These are phyloP conservation scores for Bujurquina vittata DNA, from an alignment of 2,113 vertebrate genomes.

Conservation along the genomic window DNA sequence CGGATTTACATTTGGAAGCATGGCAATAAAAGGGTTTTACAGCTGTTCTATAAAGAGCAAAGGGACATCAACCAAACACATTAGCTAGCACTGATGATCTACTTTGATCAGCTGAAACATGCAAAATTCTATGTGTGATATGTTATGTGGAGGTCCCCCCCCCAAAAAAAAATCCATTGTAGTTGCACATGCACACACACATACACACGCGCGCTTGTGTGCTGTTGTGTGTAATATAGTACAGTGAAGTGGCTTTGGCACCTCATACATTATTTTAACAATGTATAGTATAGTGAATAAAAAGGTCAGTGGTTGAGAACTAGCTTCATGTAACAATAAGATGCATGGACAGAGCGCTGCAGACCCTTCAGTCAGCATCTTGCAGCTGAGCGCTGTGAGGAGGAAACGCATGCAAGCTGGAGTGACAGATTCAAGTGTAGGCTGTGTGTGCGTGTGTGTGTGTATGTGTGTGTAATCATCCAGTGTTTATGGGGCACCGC, in stretches of 20 bases:
- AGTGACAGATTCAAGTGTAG: slow-evolving; percentile 43
- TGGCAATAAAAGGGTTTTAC: slow-evolving; percentile 35
- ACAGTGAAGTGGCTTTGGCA: slow-evolving; percentile 55
- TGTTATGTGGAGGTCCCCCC: not conserved
- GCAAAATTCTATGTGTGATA: not conserved
- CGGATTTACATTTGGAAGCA: slow-evolving; percentile 11
- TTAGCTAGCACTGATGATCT: not conserved
- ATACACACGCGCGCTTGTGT: not conserved
- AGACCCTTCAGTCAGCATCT: slow-evolving; percentile 62
- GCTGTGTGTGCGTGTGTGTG: slow-evolving; percentile 26
- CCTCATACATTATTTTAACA: slow-evolving; percentile 77
- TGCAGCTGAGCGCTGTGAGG: slow-evolving; percentile 37
- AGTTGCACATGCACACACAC: not conserved
- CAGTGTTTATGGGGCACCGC: slow-evolving; percentile 24
- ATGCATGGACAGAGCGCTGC: slow-evolving; percentile 67
- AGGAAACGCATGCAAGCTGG: slow-evolving; percentile 34
- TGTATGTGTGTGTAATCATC: not conserved
- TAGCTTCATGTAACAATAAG: slow-evolving; percentile 73
- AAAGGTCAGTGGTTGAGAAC: slow-evolving; percentile 76
- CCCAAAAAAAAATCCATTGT: not conserved
- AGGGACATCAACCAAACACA: not conserved
- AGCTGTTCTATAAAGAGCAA: slow-evolving; percentile 12
- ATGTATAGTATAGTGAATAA: slow-evolving; percentile 69
- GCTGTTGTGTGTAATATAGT: slow-evolving; percentile 37
- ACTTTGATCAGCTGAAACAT: slow-evolving; percentile 2